Evolutionary conservation across 2,888 invertebrate genomes (phyloP).

Genomic region (Julus scandinavius): DNA sequence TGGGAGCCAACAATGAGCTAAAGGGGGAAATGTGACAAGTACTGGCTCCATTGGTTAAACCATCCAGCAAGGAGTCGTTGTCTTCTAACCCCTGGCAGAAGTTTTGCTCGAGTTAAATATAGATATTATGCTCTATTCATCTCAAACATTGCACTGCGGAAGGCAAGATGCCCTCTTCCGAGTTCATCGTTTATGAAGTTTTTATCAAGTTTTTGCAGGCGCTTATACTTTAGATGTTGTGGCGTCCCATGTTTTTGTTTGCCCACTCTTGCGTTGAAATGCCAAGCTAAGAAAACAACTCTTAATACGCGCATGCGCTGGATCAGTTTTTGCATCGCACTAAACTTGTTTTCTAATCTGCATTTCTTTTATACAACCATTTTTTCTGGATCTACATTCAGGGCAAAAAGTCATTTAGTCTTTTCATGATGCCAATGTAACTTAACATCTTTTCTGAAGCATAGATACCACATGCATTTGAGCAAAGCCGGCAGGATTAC

Average conservation of each 20-base stretch:
- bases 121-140: background rate
- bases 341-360: background rate
- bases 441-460: background rate
- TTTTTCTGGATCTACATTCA: no score
- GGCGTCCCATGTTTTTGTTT: background rate
- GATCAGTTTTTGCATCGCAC: background rate
- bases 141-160: background rate
- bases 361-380: background rate
- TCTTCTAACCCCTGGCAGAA: background rate
- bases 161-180: background rate
- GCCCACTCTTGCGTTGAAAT: background rate
- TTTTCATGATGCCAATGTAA: background rate
- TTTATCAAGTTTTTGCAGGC: background rate
- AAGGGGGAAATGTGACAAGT: no score
- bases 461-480: background rate
- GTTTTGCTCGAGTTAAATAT: background rate
- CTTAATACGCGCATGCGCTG: background rate
- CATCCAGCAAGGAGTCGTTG: background rate
- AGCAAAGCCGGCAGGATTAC: background rate
- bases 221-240: background rate
- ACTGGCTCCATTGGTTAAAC: background rate
- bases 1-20: background rate
- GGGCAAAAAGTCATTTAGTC: background rate
- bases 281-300: background rate
- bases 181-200: background rate